Percentiles rank a stretch among this genome's conserved stretches.
These are phyloP conservation scores for Yponomeuta evonymella DNA, from an alignment of 2,888 invertebrate genomes.

Conservation along the genomic window DNA sequence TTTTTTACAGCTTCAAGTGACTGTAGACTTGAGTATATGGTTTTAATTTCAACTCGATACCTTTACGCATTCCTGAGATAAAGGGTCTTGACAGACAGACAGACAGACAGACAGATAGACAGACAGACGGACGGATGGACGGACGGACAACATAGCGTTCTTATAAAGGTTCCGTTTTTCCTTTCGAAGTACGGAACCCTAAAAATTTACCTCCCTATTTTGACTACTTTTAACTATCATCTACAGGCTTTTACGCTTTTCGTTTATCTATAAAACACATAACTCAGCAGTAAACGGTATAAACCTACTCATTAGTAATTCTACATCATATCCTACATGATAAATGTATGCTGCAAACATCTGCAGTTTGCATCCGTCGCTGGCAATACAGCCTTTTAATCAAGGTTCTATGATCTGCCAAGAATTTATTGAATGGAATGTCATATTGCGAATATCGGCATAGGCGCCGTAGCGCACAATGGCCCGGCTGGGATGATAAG, in stretches of 20 bases:
- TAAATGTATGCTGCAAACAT: conserved; percentile 10
- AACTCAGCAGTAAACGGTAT: too few relatives aligned
- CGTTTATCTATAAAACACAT: not conserved
- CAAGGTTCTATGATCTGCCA: conserved; percentile 49
- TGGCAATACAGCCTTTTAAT: conserved; percentile 30
- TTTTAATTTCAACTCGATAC: too few relatives aligned
- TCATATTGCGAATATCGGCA: conserved; percentile 54
- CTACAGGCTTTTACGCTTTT: not conserved
- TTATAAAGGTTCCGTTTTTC: too few relatives aligned
- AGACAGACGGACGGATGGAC: too few relatives aligned
- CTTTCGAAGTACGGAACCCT: too few relatives aligned
- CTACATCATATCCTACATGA: not conserved
- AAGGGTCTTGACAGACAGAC: too few relatives aligned
- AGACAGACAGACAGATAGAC: too few relatives aligned
- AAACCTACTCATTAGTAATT: too few relatives aligned
- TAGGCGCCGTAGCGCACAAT: conserved; percentile 40
- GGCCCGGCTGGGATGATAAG: conserved; percentile 46
- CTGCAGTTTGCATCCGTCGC: conserved; percentile 7
- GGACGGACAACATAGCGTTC: too few relatives aligned
- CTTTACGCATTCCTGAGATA: too few relatives aligned
- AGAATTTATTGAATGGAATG: conserved; percentile 49
- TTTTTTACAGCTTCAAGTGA: too few relatives aligned
- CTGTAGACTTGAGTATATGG: too few relatives aligned
- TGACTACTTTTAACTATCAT: not conserved
- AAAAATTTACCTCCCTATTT: not conserved